A percentile compares a stretch with the other conserved stretches of the same genome.
Conservation (phyloP, 1,140 invertebrate species). For the Vollenhovia emeryi region DNA sequence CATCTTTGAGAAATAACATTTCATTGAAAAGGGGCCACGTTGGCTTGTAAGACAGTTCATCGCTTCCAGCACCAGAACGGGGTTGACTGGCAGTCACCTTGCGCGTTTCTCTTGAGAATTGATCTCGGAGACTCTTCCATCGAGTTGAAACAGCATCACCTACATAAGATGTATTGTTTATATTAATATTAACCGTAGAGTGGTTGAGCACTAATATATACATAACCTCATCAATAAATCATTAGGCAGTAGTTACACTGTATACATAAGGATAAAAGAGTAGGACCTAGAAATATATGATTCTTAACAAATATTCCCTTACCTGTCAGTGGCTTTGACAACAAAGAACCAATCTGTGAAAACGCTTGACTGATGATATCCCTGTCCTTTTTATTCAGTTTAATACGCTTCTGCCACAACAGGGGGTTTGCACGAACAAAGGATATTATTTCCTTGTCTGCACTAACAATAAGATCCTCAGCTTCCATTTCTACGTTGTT, state of each 20-base stretch:
- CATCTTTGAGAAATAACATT: neutral
- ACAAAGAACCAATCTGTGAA: neutral
- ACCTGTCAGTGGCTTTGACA: neutral
- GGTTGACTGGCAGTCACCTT: neutral
- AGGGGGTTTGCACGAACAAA: neutral
- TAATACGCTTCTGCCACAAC: neutral
- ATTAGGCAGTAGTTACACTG: too few species aligned
- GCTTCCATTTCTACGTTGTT: neutral
- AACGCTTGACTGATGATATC: neutral
- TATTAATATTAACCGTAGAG: too few species aligned
- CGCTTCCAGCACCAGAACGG: neutral
- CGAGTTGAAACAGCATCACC: conserved; percentile 1
- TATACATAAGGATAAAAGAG: too few species aligned
- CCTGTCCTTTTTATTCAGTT: neutral
- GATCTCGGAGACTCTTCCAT: neutral
- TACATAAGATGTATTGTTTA: neutral
- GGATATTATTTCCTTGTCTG: neutral
- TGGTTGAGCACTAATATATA: too few species aligned
- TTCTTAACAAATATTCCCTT: neutral
- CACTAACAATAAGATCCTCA: neutral
- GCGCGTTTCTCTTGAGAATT: neutral
- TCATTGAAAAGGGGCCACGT: neutral
- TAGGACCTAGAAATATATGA: too few species aligned
- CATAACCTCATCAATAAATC: too few species aligned
- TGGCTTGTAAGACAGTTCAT: neutral